phyloP scores from a whole-genome alignment of 2,888 invertebrate genomes.

The Cordilura impudica region DNA sequence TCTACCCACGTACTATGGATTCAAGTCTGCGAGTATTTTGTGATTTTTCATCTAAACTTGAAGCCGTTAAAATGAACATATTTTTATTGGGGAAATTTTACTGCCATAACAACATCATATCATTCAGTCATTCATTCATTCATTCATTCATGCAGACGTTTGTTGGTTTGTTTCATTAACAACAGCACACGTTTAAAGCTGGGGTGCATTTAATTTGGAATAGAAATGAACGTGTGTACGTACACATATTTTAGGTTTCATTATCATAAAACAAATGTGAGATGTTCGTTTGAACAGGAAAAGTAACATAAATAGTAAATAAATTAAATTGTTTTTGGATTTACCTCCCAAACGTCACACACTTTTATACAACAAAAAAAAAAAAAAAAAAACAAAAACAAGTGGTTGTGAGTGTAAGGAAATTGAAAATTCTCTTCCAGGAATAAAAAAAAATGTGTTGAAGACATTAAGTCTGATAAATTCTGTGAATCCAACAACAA shows the following conservation, averaged over 20 bases:
- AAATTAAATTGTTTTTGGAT: conserved; percentile 53
- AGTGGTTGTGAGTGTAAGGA: neutral
- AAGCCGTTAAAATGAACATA: conserved; percentile 41
- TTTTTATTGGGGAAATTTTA: conserved; percentile 54
- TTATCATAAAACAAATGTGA: conserved; percentile 35
- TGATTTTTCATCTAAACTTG: conserved; percentile 36
- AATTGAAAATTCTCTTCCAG: neutral
- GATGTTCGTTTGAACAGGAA: conserved; percentile 30
- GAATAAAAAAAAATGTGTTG: conserved; percentile 31
- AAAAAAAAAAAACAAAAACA: neutral
- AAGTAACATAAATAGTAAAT: conserved; percentile 16
- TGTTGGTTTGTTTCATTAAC: neutral
- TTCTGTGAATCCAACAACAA: neutral
- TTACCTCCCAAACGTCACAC: conserved; percentile 10
- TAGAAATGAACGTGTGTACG: neutral
- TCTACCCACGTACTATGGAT: conserved; percentile 48
- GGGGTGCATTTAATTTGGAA: conserved; percentile 40
- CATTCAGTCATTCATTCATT: no score
- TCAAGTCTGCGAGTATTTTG: conserved; percentile 1
- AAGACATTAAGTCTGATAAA: conserved; percentile 20
- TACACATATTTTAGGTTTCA: conserved; percentile 10
- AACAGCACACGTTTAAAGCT: conserved; percentile 28
- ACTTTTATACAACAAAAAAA: neutral
- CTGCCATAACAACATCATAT: neutral
- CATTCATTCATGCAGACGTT: conserved; percentile 26